Conservation (phyloP, 1,140 invertebrate genomes). For the Bombus fervidus region DNA sequence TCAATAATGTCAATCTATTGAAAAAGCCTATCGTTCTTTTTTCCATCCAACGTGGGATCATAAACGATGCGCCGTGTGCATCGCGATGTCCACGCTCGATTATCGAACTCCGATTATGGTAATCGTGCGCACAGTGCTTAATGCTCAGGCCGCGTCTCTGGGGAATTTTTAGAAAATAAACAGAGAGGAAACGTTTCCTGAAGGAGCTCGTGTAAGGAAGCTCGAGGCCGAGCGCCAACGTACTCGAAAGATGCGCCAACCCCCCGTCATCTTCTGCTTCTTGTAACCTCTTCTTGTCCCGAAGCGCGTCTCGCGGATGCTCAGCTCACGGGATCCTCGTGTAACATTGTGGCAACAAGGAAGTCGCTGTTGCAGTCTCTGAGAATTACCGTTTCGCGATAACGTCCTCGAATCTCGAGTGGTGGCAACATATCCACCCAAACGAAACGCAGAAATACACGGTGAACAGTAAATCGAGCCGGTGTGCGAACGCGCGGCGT, state of each 20-base stretch:
- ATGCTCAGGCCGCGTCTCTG: background rate
- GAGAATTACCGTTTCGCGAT: conserved; percentile 45
- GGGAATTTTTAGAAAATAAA: conserved; percentile 3
- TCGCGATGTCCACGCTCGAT: background rate
- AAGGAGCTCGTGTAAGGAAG: conserved; percentile 24
- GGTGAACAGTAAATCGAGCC: conserved; percentile 3
- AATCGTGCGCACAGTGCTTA: background rate
- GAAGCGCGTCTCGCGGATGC: background rate
- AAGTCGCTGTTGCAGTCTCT: conserved; percentile 31
- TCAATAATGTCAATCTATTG: background rate
- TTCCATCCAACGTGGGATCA: background rate
- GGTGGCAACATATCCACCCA: background rate
- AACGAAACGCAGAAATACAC: too few relatives aligned
- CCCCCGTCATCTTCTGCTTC: background rate
- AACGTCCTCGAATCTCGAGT: background rate
- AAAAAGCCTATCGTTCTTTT: background rate
- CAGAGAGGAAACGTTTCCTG: background rate
- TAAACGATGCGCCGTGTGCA: background rate
- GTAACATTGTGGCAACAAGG: conserved; percentile 40
- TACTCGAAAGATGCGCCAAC: conserved; percentile 20
- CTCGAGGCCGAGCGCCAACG: background rate
- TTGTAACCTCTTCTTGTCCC: conserved; percentile 12
- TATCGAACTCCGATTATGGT: conserved; percentile 29
- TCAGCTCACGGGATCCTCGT: background rate
- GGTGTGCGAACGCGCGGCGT: conserved; percentile 19